Conservation (phyloP, 2,797 vertebrate species). For the Chrosomus eos region DNA sequence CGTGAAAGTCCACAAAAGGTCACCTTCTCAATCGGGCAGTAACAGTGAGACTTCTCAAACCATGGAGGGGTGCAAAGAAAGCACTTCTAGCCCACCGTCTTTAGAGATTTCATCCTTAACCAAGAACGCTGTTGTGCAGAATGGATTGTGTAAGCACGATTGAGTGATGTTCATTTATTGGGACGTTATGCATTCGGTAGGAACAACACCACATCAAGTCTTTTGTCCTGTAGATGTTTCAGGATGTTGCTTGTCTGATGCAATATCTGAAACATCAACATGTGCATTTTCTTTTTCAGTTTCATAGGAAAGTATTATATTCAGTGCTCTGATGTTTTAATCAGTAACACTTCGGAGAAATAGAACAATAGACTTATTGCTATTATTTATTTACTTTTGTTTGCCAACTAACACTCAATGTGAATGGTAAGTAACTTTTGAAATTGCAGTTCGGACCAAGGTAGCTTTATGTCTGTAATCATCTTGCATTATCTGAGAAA, state of each 20-base stretch:
- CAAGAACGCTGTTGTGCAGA: slow-evolving; percentile 49
- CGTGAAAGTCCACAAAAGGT: slow-evolving; percentile 54
- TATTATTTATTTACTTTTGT: slow-evolving; percentile 36
- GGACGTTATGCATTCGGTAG: not conserved
- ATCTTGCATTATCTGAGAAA: not conserved
- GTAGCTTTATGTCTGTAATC: slow-evolving; percentile 17
- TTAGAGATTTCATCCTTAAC: slow-evolving; percentile 55
- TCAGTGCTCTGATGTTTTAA: slow-evolving; percentile 56
- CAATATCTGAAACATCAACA: slow-evolving; percentile 22
- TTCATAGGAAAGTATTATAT: slow-evolving; percentile 32
- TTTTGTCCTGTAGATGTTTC: slow-evolving; percentile 11
- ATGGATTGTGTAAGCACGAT: slow-evolving; percentile 58
- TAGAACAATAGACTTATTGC: not conserved
- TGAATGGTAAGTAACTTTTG: slow-evolving; percentile 11
- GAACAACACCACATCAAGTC: not conserved
- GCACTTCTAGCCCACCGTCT: slow-evolving; percentile 26
- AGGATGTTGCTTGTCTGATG: slow-evolving; percentile 8
- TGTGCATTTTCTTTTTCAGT: slow-evolving; percentile 28
- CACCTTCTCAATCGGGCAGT: slow-evolving; percentile 18
- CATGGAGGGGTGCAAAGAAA: slow-evolving; percentile 38
- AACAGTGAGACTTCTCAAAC: slow-evolving; percentile 36
- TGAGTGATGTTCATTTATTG: slow-evolving; percentile 39
- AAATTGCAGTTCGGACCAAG: slow-evolving; percentile 23
- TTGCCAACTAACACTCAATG: slow-evolving; percentile 28
- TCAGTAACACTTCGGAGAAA: slow-evolving; percentile 44